phyloP scores from a whole-genome alignment of 2,113 vertebrate genomes.

The Zapornia atra region DNA sequence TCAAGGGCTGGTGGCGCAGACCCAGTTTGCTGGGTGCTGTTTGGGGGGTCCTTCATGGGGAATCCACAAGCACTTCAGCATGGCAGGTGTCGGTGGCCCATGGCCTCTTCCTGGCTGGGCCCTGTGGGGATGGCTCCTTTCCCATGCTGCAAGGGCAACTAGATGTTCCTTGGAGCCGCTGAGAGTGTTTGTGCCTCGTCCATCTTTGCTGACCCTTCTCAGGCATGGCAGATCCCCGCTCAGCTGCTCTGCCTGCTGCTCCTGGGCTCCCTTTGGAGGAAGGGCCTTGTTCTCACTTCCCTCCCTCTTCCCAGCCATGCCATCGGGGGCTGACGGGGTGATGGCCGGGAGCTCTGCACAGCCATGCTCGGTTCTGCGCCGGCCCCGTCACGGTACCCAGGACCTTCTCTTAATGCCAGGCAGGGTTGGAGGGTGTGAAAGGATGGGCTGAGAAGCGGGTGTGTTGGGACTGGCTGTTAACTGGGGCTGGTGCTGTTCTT shows the following conservation, averaged over 20 bases:
- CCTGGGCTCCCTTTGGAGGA: neutral
- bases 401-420: accelerated
- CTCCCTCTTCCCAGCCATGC: accelerated
- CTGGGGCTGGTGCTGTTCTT: neutral
- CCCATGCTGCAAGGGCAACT: accelerated
- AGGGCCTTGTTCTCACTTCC: neutral
- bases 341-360: neutral
- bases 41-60: slow-evolving; percentile 19
- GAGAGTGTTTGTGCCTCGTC: accelerated
- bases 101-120: too few species aligned
- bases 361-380: accelerated
- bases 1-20: slow-evolving; percentile 59
- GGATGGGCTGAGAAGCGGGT: accelerated
- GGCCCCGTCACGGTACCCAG: accelerated
- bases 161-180: neutral
- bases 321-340: too few species aligned
- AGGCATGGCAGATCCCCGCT: neutral
- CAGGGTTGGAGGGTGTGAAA: neutral
- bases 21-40: neutral
- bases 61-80: neutral
- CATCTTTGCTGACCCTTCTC: neutral
- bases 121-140: accelerated
- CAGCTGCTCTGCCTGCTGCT: neutral
- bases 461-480: neutral
- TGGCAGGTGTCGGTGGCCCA: neutral